These are phyloP conservation scores for Drosophila paramelanica DNA, from an alignment of 2,888 invertebrate species.

Conservation along the genomic window DNA sequence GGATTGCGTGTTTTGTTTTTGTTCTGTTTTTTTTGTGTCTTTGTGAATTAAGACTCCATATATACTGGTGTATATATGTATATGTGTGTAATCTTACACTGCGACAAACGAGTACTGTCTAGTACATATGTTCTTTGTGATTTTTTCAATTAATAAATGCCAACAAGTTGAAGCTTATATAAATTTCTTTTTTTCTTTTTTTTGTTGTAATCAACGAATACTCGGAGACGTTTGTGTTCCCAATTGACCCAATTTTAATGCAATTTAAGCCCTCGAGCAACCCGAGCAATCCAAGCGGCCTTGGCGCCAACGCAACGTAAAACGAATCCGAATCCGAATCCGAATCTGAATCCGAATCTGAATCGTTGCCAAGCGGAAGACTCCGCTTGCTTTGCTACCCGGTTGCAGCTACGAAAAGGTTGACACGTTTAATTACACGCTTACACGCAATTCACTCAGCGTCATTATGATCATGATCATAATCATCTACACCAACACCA, in stretches of 20 bases:
- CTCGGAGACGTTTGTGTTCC: constrained; percentile 32
- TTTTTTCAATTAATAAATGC: constrained; percentile 14
- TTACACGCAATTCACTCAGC: constrained; percentile 73
- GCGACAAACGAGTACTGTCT: too few species aligned
- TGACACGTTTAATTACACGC: constrained; percentile 66
- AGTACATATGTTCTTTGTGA: neutral
- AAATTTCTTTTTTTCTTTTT: neutral
- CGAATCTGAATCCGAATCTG: neutral
- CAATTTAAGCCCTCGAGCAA: constrained; percentile 48
- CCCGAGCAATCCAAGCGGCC: constrained; percentile 21
- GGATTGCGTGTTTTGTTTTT: neutral
- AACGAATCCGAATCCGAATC: constrained; percentile 12
- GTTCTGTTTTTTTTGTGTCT: too few species aligned
- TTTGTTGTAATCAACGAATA: constrained; percentile 21
- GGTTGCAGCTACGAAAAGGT: constrained; percentile 1
- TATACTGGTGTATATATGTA: too few species aligned
- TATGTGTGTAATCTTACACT: too few species aligned
- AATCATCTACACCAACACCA: constrained; percentile 11
- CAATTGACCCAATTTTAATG: constrained; percentile 72
- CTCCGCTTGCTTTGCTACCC: neutral
- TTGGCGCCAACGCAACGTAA: constrained; percentile 18
- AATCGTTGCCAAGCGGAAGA: constrained; percentile 3
- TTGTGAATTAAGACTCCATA: too few species aligned
- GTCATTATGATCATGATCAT: constrained; percentile 12
- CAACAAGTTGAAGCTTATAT: constrained; percentile 6